Conservation (phyloP, 2,888 invertebrate species). For the Dichetophora obliterata region DNA sequence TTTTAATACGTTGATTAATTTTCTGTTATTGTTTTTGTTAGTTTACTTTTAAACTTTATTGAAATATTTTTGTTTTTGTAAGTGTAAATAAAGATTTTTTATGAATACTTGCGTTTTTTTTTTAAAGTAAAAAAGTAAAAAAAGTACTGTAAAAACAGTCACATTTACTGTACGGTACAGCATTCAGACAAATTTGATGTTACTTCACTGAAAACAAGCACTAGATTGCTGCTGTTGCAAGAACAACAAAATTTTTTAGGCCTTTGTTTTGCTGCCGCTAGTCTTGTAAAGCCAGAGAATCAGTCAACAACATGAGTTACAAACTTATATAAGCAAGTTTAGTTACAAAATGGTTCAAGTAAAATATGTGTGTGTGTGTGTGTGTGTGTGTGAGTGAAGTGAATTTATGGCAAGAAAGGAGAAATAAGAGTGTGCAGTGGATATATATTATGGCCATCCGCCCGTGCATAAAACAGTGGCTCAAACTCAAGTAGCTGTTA, state of each 20-base stretch:
- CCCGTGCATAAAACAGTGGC: background rate
- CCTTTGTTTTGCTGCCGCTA: background rate
- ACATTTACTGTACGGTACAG: too few species aligned
- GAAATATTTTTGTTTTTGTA: too few species aligned
- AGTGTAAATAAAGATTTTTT: too few species aligned
- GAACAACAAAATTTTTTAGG: background rate
- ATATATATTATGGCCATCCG: too few species aligned
- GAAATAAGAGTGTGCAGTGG: background rate
- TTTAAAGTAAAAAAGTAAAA: too few species aligned
- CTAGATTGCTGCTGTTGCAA: background rate
- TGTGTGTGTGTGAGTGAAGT: background rate
- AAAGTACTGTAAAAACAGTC: too few species aligned
- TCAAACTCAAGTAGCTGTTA: background rate
- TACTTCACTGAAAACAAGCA: too few species aligned
- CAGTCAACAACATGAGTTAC: background rate
- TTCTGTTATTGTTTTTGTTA: too few species aligned
- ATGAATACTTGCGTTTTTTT: too few species aligned
- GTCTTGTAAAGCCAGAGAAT: conserved; percentile 11
- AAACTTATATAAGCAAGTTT: background rate
- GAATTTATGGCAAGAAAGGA: background rate
- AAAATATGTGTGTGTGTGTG: background rate
- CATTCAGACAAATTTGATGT: too few species aligned
- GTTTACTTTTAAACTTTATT: too few species aligned
- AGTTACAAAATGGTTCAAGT: background rate
- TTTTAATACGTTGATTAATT: too few species aligned